phyloP scores from a whole-genome alignment of 2,888 invertebrate genomes.

The Pollenia labialis region DNA sequence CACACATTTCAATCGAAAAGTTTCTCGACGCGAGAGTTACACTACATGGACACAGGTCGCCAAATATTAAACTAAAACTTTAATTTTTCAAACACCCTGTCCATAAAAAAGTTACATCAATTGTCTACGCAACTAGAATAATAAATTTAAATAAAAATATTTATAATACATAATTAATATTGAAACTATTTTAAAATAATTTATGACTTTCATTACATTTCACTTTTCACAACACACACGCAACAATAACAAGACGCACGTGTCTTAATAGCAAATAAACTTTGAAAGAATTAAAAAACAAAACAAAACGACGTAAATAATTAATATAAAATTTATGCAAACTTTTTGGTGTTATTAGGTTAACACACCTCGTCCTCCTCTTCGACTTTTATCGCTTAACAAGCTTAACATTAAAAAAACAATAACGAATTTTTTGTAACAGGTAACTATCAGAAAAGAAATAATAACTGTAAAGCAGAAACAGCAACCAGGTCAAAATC shows the following conservation, averaged over 20 bases:
- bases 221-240: slow-evolving; percentile 38
- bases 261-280: neutral
- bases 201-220: slow-evolving; percentile 55
- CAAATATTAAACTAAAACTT: too few species aligned
- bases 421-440: slow-evolving; percentile 26
- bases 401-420: neutral
- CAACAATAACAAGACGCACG: neutral
- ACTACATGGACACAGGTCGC: too few species aligned
- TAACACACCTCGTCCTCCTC: neutral
- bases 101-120: neutral
- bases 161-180: slow-evolving; percentile 11
- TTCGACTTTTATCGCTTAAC: too few species aligned
- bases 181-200: slow-evolving; percentile 15
- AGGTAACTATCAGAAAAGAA: slow-evolving; percentile 11
- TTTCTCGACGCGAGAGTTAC: too few species aligned
- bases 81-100: neutral
- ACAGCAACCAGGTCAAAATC: too few species aligned
- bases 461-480: neutral
- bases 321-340: slow-evolving; percentile 33
- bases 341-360: neutral
- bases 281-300: neutral
- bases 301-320: slow-evolving; percentile 9
- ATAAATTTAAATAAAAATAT: neutral
- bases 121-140: neutral
- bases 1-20: too few species aligned